phyloP scores from a whole-genome alignment of 2,113 vertebrate species.

The Python bivittatus region DNA sequence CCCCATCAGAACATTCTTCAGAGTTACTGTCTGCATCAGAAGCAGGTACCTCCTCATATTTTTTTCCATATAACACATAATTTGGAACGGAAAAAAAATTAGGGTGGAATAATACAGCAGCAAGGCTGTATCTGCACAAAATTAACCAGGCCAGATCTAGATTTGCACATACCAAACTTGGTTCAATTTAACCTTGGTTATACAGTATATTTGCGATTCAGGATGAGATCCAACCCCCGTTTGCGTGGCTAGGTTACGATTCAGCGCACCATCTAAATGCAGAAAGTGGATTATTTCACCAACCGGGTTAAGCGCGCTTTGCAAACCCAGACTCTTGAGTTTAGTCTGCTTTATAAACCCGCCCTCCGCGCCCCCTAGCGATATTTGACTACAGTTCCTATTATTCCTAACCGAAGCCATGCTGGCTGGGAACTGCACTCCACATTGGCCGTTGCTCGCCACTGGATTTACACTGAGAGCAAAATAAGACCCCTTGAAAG shows the following conservation, averaged over 20 bases:
- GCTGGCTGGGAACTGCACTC: neutral
- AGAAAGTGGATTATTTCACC: neutral
- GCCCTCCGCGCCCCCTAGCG: neutral
- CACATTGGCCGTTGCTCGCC: neutral
- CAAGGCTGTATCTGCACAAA: neutral
- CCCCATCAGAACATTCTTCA: neutral
- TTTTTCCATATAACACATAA: neutral
- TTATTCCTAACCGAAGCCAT: neutral
- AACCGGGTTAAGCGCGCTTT: neutral
- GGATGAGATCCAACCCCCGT: neutral
- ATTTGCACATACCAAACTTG: neutral
- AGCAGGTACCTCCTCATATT: neutral
- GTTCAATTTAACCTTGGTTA: neutral
- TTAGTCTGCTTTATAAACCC: neutral
- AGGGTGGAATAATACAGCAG: neutral
- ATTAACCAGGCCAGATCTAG: neutral
- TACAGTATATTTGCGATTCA: neutral
- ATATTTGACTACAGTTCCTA: neutral
- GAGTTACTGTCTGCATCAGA: neutral
- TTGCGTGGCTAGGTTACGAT: neutral
- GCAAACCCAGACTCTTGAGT: neutral
- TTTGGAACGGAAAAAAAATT: neutral
- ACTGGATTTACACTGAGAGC: neutral
- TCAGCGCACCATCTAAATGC: neutral
- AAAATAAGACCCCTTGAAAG: neutral